These are phyloP conservation scores for Kryptopterus vitreolus DNA, from an alignment of 2,797 vertebrate species.

Conservation along the genomic window DNA sequence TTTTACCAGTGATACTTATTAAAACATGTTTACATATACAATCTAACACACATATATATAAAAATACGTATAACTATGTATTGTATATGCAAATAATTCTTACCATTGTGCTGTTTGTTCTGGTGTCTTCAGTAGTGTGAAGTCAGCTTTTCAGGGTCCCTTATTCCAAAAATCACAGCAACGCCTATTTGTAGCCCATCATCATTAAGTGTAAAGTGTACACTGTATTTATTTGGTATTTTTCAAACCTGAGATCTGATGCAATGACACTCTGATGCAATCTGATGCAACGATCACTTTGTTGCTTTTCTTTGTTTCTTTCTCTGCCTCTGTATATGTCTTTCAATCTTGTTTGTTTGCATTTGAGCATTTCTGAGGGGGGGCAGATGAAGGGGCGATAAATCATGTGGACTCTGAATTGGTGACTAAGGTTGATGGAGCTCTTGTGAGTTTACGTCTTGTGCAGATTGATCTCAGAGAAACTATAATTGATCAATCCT, in stretches of 20 bases:
- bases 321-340: neutral
- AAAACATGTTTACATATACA: neutral
- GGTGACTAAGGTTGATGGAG: neutral
- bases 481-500: neutral
- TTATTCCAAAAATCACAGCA: constrained; percentile 1
- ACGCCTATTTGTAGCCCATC: constrained; percentile 16
- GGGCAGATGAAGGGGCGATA: neutral
- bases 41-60: neutral
- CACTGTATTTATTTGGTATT: constrained; percentile 27
- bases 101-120: constrained; percentile 17
- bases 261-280: constrained; percentile 29
- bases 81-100: constrained; percentile 1
- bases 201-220: constrained; percentile 22
- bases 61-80: neutral
- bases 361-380: neutral
- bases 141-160: constrained; percentile 1
- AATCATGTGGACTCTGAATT: neutral
- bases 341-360: neutral
- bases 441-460: neutral
- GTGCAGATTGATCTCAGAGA: neutral
- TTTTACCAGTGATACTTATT: neutral
- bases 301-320: constrained; percentile 21
- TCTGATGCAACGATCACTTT: constrained; percentile 25
- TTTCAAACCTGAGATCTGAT: constrained; percentile 9
- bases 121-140: neutral